phyloP scores from a whole-genome alignment of 2,797 vertebrate genomes.

The Bovichtus diacanthus region DNA sequence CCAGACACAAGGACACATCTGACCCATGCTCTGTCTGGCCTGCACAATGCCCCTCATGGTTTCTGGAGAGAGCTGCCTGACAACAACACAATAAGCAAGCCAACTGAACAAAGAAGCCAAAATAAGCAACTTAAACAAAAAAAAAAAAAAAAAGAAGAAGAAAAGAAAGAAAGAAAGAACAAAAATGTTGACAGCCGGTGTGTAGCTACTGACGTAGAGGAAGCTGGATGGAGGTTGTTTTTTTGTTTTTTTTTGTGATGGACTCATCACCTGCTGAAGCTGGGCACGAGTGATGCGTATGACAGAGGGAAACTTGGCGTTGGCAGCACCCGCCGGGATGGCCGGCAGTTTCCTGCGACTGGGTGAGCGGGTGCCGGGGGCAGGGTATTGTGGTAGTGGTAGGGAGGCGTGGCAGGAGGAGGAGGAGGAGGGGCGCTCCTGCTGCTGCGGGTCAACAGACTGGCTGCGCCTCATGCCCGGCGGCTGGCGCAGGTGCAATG shows the following conservation, averaged over 20 bases:
- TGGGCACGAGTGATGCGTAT: slow-evolving; percentile 95
- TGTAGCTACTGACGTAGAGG: slow-evolving; percentile 23
- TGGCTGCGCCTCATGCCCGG: slow-evolving; percentile 89
- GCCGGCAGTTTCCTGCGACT: slow-evolving; percentile 91
- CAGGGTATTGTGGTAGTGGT: slow-evolving; percentile 66
- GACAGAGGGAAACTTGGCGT: slow-evolving; percentile 91
- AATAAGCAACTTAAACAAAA: slow-evolving; percentile 65
- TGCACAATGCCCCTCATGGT: slow-evolving; percentile 69
- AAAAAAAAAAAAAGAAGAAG: slow-evolving; percentile 1
- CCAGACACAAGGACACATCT: slow-evolving; percentile 75
- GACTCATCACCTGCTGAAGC: slow-evolving; percentile 92
- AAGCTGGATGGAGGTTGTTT: slow-evolving; percentile 35
- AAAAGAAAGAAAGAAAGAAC: slow-evolving; percentile 15
- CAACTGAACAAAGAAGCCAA: slow-evolving; percentile 57
- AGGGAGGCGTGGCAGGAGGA: slow-evolving; percentile 80
- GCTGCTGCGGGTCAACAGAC: slow-evolving; percentile 86
- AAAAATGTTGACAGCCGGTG: slow-evolving; percentile 29
- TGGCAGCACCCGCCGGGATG: slow-evolving; percentile 89
- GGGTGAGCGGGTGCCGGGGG: slow-evolving; percentile 82
- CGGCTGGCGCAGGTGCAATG: slow-evolving; percentile 86
- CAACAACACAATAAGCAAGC: slow-evolving; percentile 65
- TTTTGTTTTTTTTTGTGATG: slow-evolving; percentile 23
- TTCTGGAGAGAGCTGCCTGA: slow-evolving; percentile 68
- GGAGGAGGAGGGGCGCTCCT: slow-evolving; percentile 76
- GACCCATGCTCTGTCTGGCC: slow-evolving; percentile 81